Percentiles rank a stretch among this genome's conserved stretches.
Conservation (phyloP, 2,113 vertebrate species). For the Fregetta grallaria region DNA sequence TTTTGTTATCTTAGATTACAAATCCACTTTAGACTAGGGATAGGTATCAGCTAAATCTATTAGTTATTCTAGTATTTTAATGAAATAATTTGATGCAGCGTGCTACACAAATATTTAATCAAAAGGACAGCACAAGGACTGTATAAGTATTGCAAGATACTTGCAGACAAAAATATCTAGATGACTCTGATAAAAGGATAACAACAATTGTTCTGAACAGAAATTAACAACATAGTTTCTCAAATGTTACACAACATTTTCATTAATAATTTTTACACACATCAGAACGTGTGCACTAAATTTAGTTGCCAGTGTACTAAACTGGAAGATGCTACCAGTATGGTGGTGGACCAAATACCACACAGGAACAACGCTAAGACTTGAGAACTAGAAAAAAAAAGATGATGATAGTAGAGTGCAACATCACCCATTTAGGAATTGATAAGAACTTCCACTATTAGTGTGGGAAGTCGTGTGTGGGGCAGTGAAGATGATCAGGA, state of each 20-base stretch:
- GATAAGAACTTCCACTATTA: background rate
- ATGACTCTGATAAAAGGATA: background rate
- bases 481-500: background rate
- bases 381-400: background rate
- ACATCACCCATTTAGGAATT: background rate
- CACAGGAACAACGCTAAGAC: background rate
- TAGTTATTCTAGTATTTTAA: background rate
- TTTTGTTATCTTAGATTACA: background rate
- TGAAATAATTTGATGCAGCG: background rate
- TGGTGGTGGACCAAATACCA: background rate
- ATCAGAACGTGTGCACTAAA: background rate
- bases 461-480: background rate
- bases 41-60: background rate
- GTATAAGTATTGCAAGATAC: background rate
- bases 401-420: background rate
- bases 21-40: background rate
- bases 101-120: background rate
- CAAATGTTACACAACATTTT: background rate
- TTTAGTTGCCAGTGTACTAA: background rate
- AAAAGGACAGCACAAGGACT: background rate
- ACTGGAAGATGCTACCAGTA: background rate
- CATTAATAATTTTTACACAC: background rate
- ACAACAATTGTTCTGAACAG: background rate
- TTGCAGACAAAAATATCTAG: background rate
- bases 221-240: background rate